A percentile compares a stretch with the other conserved stretches of the same genome.
These are phyloP conservation scores for Narcine bancroftii DNA, from an alignment of 2,113 vertebrate species.

Conservation along the genomic window DNA sequence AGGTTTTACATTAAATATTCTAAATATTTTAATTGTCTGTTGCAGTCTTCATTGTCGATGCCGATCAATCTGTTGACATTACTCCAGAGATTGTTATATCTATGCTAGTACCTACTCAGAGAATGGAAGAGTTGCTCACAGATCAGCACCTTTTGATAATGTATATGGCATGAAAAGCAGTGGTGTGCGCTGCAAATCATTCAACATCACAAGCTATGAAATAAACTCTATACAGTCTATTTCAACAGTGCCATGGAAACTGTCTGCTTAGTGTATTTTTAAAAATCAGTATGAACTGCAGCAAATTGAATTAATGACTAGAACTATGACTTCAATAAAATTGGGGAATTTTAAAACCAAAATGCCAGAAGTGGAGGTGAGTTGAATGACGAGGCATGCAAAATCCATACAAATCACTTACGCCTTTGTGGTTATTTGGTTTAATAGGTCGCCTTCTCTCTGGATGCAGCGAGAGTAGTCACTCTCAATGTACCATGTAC, in stretches of 20 bases:
- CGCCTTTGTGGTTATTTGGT: background rate
- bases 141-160: background rate
- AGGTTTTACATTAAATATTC: background rate
- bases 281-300: background rate
- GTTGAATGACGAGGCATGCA: background rate
- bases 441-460: too few species aligned
- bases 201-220: background rate
- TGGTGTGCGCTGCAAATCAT: background rate
- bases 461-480: too few species aligned
- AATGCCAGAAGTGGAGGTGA: too few species aligned
- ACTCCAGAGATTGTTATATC: background rate
- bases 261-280: too few species aligned
- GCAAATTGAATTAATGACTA: background rate
- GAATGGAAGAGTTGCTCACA: background rate
- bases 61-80: background rate
- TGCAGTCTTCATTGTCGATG: background rate
- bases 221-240: background rate
- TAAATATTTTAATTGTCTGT: background rate
- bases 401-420: background rate
- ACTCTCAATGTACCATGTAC: background rate
- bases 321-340: background rate
- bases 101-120: background rate
- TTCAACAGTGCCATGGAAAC: background rate
- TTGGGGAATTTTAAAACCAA: too few species aligned
- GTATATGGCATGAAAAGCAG: background rate